Evolutionary conservation across 2,113 vertebrate species (phyloP).

Genomic region (Gallinago undulata): DNA sequence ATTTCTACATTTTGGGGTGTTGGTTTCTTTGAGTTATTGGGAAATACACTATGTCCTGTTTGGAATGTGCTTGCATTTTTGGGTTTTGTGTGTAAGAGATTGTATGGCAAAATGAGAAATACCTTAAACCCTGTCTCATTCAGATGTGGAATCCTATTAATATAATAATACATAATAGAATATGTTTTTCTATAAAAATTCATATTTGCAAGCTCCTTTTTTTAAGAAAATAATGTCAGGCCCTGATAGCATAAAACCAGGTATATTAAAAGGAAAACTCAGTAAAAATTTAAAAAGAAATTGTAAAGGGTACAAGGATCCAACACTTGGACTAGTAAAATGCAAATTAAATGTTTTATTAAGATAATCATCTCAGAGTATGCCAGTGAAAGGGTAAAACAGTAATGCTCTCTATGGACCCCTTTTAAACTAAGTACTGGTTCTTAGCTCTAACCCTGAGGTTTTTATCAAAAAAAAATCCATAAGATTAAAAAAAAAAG

Average conservation of each 20-base stretch:
- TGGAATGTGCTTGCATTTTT: not conserved
- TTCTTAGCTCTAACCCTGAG: not conserved
- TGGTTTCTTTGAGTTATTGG: not conserved
- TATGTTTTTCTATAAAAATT: not conserved
- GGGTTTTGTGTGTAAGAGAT: not conserved
- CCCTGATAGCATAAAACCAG: not conserved
- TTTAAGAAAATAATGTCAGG: not conserved
- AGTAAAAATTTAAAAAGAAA: not conserved
- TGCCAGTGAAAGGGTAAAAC: not conserved
- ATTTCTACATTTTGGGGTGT: not conserved
- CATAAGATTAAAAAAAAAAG: not conserved
- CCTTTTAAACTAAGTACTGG: not conserved
- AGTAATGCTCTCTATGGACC: not conserved
- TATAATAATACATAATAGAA: not conserved
- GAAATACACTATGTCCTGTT: not conserved
- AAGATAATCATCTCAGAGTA: not conserved
- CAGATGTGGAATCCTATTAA: not conserved
- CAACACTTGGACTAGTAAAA: not conserved
- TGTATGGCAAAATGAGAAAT: not conserved
- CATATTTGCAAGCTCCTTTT: not conserved
- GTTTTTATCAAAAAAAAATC: not conserved
- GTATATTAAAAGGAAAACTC: not conserved
- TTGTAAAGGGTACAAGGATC: not conserved
- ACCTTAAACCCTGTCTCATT: not conserved
- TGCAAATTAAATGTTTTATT: not conserved